Percentiles rank a stretch among this genome's conserved stretches.
Evolutionary conservation across 2,888 invertebrate species (phyloP).

Genomic region (Ennomos fuscantarius): DNA sequence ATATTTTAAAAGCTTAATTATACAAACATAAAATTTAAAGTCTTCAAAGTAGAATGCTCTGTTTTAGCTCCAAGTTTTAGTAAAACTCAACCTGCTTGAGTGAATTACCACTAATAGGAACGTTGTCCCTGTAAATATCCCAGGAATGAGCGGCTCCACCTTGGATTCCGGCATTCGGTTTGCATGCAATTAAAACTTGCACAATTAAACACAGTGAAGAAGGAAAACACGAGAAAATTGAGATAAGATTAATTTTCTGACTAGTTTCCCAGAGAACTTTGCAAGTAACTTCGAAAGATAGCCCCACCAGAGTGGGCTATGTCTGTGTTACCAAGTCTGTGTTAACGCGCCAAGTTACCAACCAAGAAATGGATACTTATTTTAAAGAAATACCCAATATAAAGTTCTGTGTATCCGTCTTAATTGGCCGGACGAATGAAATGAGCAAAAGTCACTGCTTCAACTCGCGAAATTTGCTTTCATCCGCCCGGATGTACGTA

Average conservation of each 20-base stretch:
- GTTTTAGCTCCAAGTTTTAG: background rate
- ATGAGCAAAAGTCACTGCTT: too few relatives aligned
- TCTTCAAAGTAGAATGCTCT: background rate
- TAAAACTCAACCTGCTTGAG: conserved; percentile 2
- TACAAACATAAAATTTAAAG: too few relatives aligned
- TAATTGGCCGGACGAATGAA: too few relatives aligned
- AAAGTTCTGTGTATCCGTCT: conserved; percentile 19
- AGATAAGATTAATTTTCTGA: conserved; percentile 79
- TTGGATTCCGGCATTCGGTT: conserved; percentile 62
- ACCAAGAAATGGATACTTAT: conserved; percentile 42
- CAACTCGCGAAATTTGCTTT: too few relatives aligned
- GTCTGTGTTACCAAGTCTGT: conserved; percentile 33
- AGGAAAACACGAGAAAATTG: conserved; percentile 76
- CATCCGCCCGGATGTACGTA: too few relatives aligned
- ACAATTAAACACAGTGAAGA: conserved; percentile 72
- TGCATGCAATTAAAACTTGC: conserved; percentile 80
- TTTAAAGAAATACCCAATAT: conserved; percentile 48
- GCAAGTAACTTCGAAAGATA: conserved; percentile 59
- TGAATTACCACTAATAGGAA: conserved; percentile 47
- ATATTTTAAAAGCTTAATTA: too few relatives aligned
- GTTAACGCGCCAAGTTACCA: conserved; percentile 19
- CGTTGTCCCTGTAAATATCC: conserved; percentile 55
- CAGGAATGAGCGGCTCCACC: conserved; percentile 53
- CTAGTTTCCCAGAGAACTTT: conserved; percentile 65
- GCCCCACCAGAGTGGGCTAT: conserved; percentile 48